Conservation (phyloP, 2,797 vertebrate species). For the Tinamus major region DNA sequence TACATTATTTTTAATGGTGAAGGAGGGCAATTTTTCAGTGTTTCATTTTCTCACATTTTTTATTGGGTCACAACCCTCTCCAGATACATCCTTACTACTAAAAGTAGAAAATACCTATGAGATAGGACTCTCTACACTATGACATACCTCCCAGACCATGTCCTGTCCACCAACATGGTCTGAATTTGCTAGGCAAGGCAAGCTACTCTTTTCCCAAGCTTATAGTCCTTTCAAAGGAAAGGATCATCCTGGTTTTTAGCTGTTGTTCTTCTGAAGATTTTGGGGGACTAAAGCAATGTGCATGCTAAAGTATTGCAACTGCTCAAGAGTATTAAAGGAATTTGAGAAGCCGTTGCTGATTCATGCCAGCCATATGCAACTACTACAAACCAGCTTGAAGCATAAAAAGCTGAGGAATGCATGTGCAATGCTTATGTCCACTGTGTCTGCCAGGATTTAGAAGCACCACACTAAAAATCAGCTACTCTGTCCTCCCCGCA, state of each 20-base stretch:
- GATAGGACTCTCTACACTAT: background rate
- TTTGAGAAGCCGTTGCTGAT: background rate
- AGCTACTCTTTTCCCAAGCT: background rate
- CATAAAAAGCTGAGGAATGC: background rate
- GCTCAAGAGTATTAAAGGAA: background rate
- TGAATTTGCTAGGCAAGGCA: background rate
- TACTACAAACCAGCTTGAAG: background rate
- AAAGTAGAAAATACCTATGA: background rate
- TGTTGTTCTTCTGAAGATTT: background rate
- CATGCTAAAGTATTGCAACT: background rate
- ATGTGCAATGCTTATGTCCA: background rate
- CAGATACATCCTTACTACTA: background rate
- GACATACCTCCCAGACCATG: background rate
- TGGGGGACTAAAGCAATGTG: background rate
- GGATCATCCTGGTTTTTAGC: background rate
- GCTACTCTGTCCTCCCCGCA: background rate
- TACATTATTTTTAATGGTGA: background rate
- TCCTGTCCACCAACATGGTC: background rate
- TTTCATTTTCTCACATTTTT: background rate
- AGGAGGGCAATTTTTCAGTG: background rate
- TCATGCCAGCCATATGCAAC: background rate
- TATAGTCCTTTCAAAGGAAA: background rate
- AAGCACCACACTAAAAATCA: constrained; percentile 2
- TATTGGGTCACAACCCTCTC: background rate
- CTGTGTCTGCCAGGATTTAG: background rate